Percentiles rank a stretch among this genome's conserved stretches.
Evolutionary conservation across 2,797 vertebrate genomes (phyloP).

Genomic region (Varecia variegata): DNA sequence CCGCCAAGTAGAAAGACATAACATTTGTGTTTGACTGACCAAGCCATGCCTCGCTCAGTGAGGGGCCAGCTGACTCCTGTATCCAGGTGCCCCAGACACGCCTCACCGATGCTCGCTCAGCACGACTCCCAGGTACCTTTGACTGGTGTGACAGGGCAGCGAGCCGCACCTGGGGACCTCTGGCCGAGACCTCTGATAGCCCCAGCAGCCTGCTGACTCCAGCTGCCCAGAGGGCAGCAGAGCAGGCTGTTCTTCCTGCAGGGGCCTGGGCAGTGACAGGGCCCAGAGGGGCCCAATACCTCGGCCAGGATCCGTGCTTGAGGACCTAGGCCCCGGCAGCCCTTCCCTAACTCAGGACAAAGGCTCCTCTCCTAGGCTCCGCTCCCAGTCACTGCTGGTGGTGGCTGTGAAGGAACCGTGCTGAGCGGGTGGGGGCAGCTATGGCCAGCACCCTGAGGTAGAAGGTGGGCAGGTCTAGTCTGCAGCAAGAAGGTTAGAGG

Average conservation of each 20-base stretch:
- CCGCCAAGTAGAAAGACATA: constrained; percentile 24
- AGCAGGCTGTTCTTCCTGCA: not conserved
- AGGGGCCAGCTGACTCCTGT: not conserved
- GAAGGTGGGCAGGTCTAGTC: not conserved
- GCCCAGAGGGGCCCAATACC: not conserved
- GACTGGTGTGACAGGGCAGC: not conserved
- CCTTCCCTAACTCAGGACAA: not conserved
- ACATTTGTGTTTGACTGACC: not conserved
- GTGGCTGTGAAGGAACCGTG: not conserved
- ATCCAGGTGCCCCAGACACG: not conserved
- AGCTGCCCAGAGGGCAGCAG: not conserved
- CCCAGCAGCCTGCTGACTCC: not conserved
- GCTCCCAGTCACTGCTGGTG: not conserved
- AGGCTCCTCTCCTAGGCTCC: not conserved
- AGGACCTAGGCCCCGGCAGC: not conserved
- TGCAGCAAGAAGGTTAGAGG: not conserved
- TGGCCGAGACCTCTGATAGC: not conserved
- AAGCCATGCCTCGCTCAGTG: not conserved
- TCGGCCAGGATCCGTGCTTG: not conserved
- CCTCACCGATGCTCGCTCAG: not conserved
- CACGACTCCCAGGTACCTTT: not conserved
- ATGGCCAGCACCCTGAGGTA: not conserved
- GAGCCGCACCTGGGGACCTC: not conserved
- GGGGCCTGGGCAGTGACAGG: not conserved
- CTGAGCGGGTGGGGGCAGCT: not conserved